Evolutionary conservation across 2,113 vertebrate species (phyloP).

Genomic region (Poicephalus gulielmi): DNA sequence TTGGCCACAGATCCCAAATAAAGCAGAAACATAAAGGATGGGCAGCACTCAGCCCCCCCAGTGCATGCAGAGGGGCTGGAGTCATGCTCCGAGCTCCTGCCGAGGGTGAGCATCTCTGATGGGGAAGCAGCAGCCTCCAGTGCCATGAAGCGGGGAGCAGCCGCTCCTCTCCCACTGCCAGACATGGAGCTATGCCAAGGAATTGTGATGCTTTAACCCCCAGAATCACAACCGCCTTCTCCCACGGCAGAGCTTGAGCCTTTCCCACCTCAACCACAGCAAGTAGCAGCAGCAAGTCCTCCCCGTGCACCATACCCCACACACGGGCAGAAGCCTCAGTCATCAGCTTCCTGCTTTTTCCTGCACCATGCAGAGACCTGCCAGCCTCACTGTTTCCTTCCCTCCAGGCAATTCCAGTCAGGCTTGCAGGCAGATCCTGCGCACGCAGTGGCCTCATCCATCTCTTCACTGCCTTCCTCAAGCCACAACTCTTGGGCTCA

Average conservation of each 20-base stretch:
- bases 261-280: background rate
- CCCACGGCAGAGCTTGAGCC: background rate
- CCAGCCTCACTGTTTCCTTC: background rate
- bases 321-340: accelerated
- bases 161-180: background rate
- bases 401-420: background rate
- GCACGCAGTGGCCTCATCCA: background rate
- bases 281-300: background rate
- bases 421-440: background rate
- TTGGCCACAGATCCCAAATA: background rate
- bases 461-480: background rate
- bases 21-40: background rate
- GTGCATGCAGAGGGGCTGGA: background rate
- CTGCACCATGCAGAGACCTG: background rate
- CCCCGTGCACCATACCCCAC: background rate
- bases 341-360: background rate
- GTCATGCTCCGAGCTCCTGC: accelerated
- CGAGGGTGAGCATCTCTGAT: background rate
- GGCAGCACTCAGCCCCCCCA: background rate
- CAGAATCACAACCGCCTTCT: background rate
- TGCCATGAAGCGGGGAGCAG: background rate
- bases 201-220: accelerated
- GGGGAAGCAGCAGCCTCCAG: background rate
- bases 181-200: background rate
- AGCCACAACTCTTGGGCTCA: background rate